phyloP scores from a whole-genome alignment of 2,797 vertebrate species.

The Bradypus variegatus region DNA sequence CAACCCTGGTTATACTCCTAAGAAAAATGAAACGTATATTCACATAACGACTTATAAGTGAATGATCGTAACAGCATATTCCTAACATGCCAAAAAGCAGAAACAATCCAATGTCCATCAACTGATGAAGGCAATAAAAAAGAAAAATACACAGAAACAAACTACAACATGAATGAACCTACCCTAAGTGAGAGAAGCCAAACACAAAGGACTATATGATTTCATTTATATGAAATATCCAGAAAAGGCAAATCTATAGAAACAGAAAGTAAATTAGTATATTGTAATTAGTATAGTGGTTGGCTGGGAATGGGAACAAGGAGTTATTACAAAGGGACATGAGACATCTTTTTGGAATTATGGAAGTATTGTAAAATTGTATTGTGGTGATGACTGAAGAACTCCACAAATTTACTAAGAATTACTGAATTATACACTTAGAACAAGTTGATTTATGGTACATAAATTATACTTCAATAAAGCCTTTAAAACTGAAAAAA shows the following conservation, averaged over 20 bases:
- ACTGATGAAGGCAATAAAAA: not conserved
- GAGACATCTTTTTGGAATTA: slow-evolving; percentile 57
- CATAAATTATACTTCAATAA: not conserved
- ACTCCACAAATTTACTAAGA: slow-evolving; percentile 28
- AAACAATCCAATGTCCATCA: not conserved
- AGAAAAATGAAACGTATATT: not conserved
- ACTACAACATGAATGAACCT: not conserved
- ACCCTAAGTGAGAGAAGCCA: slow-evolving; percentile 3
- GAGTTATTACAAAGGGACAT: slow-evolving; percentile 36
- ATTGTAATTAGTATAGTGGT: not conserved
- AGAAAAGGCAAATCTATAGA: slow-evolving; percentile 16
- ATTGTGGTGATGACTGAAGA: slow-evolving; percentile 24
- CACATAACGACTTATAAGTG: not conserved
- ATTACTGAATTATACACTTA: slow-evolving; percentile 5
- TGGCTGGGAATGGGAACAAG: slow-evolving; percentile 9
- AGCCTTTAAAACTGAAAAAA: not conserved
- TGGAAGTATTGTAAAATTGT: slow-evolving; percentile 55
- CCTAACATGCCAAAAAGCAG: not conserved
- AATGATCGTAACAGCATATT: not conserved
- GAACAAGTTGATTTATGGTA: not conserved
- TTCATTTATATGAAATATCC: not conserved
- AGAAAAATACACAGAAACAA: not conserved
- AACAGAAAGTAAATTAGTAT: not conserved
- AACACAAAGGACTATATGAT: not conserved
- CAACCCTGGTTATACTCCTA: not conserved